phyloP scores from a whole-genome alignment of 2,113 vertebrate genomes.

The Sitta europaea region DNA sequence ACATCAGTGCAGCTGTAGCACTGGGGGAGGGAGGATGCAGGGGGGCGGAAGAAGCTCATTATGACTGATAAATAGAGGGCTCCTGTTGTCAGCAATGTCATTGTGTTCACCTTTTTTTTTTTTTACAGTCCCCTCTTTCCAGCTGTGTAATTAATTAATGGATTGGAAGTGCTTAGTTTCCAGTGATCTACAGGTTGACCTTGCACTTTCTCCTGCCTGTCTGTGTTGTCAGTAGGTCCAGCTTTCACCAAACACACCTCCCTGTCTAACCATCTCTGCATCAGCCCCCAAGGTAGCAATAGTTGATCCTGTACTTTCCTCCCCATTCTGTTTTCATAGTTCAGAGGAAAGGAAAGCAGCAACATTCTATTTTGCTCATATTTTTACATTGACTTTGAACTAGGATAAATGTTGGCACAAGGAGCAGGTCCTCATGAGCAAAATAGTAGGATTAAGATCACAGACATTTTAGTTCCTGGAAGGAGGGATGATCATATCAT shows the following conservation, averaged over 20 bases:
- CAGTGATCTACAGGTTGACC: slow-evolving; percentile 61
- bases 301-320: neutral
- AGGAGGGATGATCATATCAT: neutral
- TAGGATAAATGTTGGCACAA: neutral
- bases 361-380: neutral
- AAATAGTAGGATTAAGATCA: neutral
- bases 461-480: neutral
- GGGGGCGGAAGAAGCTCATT: slow-evolving; percentile 41
- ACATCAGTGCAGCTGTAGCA: slow-evolving; percentile 55
- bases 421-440: neutral
- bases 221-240: neutral
- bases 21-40: slow-evolving; percentile 51
- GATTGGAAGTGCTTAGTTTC: slow-evolving; percentile 56
- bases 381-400: neutral
- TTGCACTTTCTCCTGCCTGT: slow-evolving; percentile 40
- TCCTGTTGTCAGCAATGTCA: slow-evolving; percentile 62
- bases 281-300: neutral
- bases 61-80: slow-evolving; percentile 68
- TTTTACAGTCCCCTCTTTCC: slow-evolving; percentile 57
- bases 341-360: neutral
- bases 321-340: neutral
- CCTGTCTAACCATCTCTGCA: neutral
- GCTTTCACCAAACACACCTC: neutral
- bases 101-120: slow-evolving; percentile 60
- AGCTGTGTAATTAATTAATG: slow-evolving; percentile 71